Percentiles rank a stretch among this genome's conserved stretches.
phyloP scores from a whole-genome alignment of 2,797 vertebrate species.

The Hafferia zeledoni region DNA sequence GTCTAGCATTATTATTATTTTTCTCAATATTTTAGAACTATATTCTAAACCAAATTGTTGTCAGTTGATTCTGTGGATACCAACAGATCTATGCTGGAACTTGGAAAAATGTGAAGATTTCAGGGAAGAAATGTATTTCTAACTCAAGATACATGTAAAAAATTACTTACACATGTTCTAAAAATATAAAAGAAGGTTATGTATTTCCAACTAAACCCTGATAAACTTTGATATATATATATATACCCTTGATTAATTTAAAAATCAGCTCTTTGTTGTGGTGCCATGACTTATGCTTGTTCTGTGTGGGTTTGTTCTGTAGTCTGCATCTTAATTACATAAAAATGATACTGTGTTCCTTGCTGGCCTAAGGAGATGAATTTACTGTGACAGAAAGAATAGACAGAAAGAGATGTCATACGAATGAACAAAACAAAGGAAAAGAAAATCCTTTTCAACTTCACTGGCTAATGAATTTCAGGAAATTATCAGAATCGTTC shows the following conservation, averaged over 20 bases:
- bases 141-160: not conserved
- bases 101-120: not conserved
- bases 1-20: not conserved
- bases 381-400: slow-evolving; percentile 25
- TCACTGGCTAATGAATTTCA: slow-evolving; percentile 36
- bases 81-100: not conserved
- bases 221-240: not conserved
- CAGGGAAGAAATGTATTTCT: not conserved
- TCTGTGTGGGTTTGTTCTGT: not conserved
- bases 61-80: not conserved
- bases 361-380: slow-evolving; percentile 22
- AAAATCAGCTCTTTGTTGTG: not conserved
- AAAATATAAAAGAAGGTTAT: not conserved
- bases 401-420: slow-evolving; percentile 47
- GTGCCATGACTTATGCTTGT: not conserved
- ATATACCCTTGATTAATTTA: not conserved
- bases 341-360: slow-evolving; percentile 2
- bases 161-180: not conserved
- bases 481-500: slow-evolving; percentile 32
- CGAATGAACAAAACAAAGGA: slow-evolving; percentile 29
- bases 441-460: slow-evolving; percentile 6
- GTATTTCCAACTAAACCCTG: not conserved
- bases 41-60: not conserved
- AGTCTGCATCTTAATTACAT: not conserved
- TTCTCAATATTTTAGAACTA: not conserved